phyloP scores from a whole-genome alignment of 2,113 vertebrate genomes.

The Alligator mississippiensis region DNA sequence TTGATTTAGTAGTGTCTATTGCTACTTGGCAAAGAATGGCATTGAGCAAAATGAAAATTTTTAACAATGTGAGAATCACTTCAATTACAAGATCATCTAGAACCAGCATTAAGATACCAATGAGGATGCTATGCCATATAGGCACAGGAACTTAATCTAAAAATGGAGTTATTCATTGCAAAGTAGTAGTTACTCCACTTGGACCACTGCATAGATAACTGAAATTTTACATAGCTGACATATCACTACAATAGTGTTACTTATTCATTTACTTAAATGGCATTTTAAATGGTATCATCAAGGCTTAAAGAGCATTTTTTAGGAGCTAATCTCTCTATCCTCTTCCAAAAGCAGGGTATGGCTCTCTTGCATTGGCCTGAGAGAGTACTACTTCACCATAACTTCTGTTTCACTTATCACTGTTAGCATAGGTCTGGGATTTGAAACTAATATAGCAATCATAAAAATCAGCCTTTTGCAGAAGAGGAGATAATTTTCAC shows the following conservation, averaged over 20 bases:
- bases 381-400: background rate
- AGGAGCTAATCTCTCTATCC: background rate
- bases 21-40: background rate
- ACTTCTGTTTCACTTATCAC: background rate
- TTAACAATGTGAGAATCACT: background rate
- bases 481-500: background rate
- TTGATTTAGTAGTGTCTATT: background rate
- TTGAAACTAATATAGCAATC: background rate
- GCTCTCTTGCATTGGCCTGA: background rate
- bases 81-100: background rate
- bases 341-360: background rate
- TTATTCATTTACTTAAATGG: background rate
- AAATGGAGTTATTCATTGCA: background rate
- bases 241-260: background rate
- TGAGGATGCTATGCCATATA: background rate
- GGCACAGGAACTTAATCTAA: background rate
- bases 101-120: background rate
- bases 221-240: background rate
- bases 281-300: background rate
- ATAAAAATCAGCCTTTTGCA: constrained; percentile 13
- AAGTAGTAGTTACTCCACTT: background rate
- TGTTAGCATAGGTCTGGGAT: background rate
- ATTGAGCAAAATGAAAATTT: background rate
- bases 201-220: background rate
- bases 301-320: background rate